Conservation (phyloP, 2,888 invertebrate genomes). For the Horisme vitalbata region DNA sequence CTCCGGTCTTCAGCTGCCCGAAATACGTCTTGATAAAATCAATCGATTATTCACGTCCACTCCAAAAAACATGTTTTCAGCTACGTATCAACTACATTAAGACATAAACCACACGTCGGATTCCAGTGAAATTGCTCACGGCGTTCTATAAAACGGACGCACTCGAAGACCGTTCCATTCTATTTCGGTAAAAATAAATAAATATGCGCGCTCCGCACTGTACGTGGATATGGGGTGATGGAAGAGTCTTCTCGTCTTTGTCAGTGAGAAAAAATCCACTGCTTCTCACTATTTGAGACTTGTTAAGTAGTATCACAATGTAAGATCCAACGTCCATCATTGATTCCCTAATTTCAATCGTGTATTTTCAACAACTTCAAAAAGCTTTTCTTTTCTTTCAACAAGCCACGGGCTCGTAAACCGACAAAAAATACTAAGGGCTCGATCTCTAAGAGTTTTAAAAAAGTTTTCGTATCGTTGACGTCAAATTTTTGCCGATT, state of each 20-base stretch:
- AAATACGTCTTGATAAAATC: conserved; percentile 1
- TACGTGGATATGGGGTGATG: conserved; percentile 27
- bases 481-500: too few relatives aligned
- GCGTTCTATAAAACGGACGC: conserved; percentile 65
- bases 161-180: conserved; percentile 73
- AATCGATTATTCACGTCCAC: conserved; percentile 9
- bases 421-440: too few relatives aligned
- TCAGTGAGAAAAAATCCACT: not conserved
- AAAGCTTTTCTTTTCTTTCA: too few relatives aligned
- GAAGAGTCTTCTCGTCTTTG: conserved; percentile 29
- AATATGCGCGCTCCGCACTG: conserved; percentile 69
- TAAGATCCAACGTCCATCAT: too few relatives aligned
- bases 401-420: too few relatives aligned
- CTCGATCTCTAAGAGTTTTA: too few relatives aligned
- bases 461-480: too few relatives aligned
- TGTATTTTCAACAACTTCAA: too few relatives aligned
- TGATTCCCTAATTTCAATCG: too few relatives aligned
- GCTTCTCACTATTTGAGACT: too few relatives aligned
- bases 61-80: conserved; percentile 12
- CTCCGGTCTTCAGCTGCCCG: not conserved
- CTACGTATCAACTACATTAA: conserved; percentile 38
- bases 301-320: too few relatives aligned
- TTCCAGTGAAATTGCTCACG: conserved; percentile 69
- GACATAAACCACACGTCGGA: conserved; percentile 74
- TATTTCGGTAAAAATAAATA: conserved; percentile 82